Conservation (phyloP, 2,113 vertebrate species). For the Oxyura jamaicensis region DNA sequence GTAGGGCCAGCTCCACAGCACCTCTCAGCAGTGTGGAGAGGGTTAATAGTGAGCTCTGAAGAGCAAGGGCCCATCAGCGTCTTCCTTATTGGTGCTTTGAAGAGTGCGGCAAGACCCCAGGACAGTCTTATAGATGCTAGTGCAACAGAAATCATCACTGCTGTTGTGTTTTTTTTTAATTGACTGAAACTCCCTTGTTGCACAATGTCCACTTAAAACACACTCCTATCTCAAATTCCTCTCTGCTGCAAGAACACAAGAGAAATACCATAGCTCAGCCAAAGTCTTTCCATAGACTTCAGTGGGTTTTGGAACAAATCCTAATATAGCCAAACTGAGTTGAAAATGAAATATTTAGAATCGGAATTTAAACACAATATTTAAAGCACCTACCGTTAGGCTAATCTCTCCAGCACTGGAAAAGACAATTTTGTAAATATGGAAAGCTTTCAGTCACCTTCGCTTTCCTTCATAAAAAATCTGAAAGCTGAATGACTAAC, state of each 20-base stretch:
- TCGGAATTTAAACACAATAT: slow-evolving; percentile 13
- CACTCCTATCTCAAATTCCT: neutral
- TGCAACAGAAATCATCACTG: neutral
- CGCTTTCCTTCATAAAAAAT: neutral
- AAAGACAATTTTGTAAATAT: neutral
- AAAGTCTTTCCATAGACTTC: slow-evolving; percentile 34
- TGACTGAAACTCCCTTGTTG: neutral
- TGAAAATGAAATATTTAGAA: slow-evolving; percentile 37
- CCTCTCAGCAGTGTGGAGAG: neutral
- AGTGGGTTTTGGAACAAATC: slow-evolving; percentile 26
- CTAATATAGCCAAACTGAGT: slow-evolving; percentile 12
- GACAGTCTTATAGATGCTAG: neutral
- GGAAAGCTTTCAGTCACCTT: neutral
- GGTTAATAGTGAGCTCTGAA: neutral
- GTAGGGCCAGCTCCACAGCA: neutral
- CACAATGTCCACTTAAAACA: neutral
- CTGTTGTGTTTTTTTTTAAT: neutral
- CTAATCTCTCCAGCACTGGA: neutral
- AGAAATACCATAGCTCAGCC: slow-evolving; percentile 31
- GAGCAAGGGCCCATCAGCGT: neutral
- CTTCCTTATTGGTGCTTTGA: neutral
- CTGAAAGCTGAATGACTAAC: neutral
- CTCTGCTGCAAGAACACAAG: neutral
- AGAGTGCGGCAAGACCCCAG: neutral
- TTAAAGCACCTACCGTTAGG: neutral